Evolutionary conservation across 2,113 vertebrate species (phyloP), one percentile per base, ranked within the genome.

Genomic region (Aplodontia rufa): DNA sequence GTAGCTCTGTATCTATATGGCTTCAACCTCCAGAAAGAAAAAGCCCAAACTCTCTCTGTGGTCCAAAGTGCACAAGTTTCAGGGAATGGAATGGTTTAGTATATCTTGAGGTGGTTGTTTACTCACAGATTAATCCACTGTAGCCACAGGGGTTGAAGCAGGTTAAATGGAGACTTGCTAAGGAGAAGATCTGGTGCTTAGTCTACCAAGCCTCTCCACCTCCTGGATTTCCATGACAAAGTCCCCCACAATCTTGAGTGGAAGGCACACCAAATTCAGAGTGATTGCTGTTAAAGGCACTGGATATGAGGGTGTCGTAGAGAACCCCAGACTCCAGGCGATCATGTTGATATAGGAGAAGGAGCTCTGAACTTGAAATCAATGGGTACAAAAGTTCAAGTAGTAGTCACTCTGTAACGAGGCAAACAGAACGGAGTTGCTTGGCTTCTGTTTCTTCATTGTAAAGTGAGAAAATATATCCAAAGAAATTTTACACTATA

Each of bases 1-100:
- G 14, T 16, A 26, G 19, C 24, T 55, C 20, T 84, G 3, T 13
- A 68, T 72, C 19, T 35, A 7, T 72, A 8, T 47, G 51, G 17
- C 28, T 93, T 76, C 30, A 30, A 1, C 40, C 30, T 90, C 37
- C 8, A 75, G 49, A 78, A 94, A 89, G 26, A 81, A 92, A 94
- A 84, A 8, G 1, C 4, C 14, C 16, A 45, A 45, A 49, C 2
- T 72, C n/a, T 60, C 28, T 64, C 1, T 72, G 28, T 74, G 35
- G 37, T 49, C 45, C 35, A 69, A 75, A 47, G 51, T 5, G 8
- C 37, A 76, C 66, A 55, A 1, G 58, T 68, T 80, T 78, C 30
- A 81, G 64, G 30, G 7, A 80, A 58, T 71, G 8, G n/a, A 93
- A n/a, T 22, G 35, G 8, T 11, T 58, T 49, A 37, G 6, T 64